Evolutionary conservation across 2,113 vertebrate genomes (phyloP).

Genomic region (Hypomesus transpacificus): DNA sequence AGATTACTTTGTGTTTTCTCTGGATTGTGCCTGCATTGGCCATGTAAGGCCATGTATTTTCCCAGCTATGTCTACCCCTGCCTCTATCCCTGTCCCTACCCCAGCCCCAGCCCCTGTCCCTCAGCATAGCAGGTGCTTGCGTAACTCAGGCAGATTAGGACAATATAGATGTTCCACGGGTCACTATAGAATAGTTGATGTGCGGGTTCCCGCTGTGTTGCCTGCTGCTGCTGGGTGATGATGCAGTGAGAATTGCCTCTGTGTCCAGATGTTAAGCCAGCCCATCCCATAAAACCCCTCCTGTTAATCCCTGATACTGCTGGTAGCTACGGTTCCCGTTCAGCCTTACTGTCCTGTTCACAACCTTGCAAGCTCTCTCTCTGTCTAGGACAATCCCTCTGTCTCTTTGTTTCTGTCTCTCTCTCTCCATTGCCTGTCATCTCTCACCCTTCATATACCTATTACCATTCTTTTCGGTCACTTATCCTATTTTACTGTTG

Average conservation of each 20-base stretch:
- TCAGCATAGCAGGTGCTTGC: slow-evolving; percentile 14
- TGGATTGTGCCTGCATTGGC: slow-evolving; percentile 23
- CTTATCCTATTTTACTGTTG: not conserved
- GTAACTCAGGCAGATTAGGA: slow-evolving; percentile 20
- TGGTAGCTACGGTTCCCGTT: not conserved
- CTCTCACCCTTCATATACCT: slow-evolving; percentile 10
- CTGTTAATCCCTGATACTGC: slow-evolving; percentile 46
- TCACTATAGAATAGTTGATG: slow-evolving; percentile 1
- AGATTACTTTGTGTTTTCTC: slow-evolving; percentile 20
- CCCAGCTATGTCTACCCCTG: not conserved
- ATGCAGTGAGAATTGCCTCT: slow-evolving; percentile 24
- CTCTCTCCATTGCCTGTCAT: slow-evolving; percentile 13
- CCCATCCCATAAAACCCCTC: slow-evolving; percentile 32
- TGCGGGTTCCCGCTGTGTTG: not conserved
- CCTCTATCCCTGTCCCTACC: slow-evolving; percentile 9
- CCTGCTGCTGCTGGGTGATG: slow-evolving; percentile 6
- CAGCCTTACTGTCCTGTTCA: not conserved
- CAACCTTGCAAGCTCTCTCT: not conserved
- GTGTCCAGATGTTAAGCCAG: slow-evolving; percentile 57
- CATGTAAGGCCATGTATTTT: slow-evolving; percentile 28
- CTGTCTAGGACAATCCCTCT: slow-evolving; percentile 15
- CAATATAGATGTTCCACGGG: slow-evolving; percentile 19
- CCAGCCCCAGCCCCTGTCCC: too few species aligned
- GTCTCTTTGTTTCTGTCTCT: slow-evolving; percentile 19
- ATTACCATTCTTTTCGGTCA: not conserved